These are phyloP conservation scores for Delphinapterus leucas DNA, from an alignment of 2,113 vertebrate genomes.

Conservation along the genomic window DNA sequence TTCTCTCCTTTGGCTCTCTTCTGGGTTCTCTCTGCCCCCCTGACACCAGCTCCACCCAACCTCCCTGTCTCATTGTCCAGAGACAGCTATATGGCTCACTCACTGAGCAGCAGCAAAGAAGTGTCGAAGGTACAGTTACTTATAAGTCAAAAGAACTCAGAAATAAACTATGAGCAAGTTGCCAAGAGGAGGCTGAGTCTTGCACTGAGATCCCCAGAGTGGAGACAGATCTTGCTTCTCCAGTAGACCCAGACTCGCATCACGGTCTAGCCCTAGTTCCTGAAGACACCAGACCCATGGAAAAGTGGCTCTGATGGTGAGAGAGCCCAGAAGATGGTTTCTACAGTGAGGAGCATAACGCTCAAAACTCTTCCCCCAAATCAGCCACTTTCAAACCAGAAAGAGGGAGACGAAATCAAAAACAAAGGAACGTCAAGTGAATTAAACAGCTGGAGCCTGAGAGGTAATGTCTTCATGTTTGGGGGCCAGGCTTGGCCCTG, in stretches of 20 bases:
- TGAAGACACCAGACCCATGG: not conserved
- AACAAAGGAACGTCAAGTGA: not conserved
- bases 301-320: not conserved
- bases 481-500: too few relatives aligned
- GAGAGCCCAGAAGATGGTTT: not conserved
- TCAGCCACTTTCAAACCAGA: not conserved
- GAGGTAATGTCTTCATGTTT: not conserved
- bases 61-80: not conserved
- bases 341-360: not conserved
- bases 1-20: not conserved
- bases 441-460: not conserved
- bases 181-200: too few relatives aligned
- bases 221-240: not conserved
- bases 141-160: not conserved
- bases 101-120: not conserved
- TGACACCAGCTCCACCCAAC: too few relatives aligned
- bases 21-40: not conserved
- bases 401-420: not conserved
- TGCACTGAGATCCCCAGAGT: not conserved
- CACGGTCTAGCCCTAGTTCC: not conserved
- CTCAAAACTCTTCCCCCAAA: not conserved
- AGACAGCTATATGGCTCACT: not conserved
- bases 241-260: not conserved
- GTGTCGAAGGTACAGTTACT: not conserved
- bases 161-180: not conserved